Base-by-base conservation (phyloP, 2,888 invertebrate species). In the Calliphora vomitoria region DNA sequence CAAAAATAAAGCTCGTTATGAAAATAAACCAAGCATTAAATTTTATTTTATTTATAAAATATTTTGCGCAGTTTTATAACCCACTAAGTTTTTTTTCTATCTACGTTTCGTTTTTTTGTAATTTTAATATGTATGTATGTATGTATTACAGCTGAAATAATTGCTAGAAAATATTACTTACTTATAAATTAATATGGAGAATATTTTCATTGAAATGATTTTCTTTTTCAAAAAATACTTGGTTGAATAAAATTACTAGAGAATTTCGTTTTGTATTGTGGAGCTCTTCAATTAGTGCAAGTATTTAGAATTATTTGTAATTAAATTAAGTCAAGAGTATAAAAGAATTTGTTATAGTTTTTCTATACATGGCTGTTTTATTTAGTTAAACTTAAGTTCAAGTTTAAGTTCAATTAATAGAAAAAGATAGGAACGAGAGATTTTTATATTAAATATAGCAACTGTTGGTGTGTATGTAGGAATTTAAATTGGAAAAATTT, bases 381-480 rank as follows among this genome's bases (percentile, higher is more conserved):
- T 69, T 31, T 18, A 35, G 41, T 44, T 58, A 20, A 74, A 44
- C 25, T 74, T 58, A 60, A 74, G 74, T 41, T 60, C 74, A 74
- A 74, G 74, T 74, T 74, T 74, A 74, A 74, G 74, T 74, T 74
- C 74, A 74, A 74, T 74, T 60, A 74, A 60, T 74, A 44, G 25
- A 20, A 41, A 20, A 74, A 25, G 60, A 74, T 74, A 60, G 60
- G 74, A 74, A 31, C 10, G 11, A 18, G n/a, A 66, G 58, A 58
- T 58, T 20, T 25, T 31, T 25, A 25, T 31, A 47, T 47, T 47
- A 11, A 47, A 47, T 41, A 47, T 47, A n/a, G n/a, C n/a, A n/a
- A n/a, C n/a, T n/a, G n/a, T n/a, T n/a, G n/a, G n/a, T n/a, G n/a
- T n/a, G n/a, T n/a, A n/a, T n/a, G n/a, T n/a, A 13, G 10, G 13